A percentile compares a stretch with the other conserved stretches of the same genome.
Evolutionary conservation across 2,888 invertebrate species (phyloP).

Genomic region (Dendrolimus houi): DNA sequence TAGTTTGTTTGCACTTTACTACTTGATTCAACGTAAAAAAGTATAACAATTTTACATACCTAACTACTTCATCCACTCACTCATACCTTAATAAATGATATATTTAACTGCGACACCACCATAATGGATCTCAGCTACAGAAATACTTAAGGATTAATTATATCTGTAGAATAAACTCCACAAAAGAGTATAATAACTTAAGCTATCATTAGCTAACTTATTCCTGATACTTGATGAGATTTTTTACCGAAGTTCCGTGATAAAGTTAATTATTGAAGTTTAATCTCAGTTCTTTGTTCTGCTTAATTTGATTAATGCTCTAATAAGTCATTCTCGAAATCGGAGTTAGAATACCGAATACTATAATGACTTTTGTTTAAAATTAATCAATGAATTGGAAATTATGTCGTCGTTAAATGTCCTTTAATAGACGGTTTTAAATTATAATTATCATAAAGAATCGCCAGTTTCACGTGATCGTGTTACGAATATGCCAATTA

Average conservation of each 20-base stretch:
- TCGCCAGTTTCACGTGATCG: no score
- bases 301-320: neutral
- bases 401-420: neutral
- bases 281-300: slow-evolving; percentile 1
- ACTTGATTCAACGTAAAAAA: no score
- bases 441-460: no score
- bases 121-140: no score
- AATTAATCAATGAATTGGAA: neutral
- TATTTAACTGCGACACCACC: no score
- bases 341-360: neutral
- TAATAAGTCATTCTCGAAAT: neutral
- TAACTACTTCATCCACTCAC: no score
- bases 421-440: no score
- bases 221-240: neutral
- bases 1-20: no score
- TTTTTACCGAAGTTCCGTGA: neutral
- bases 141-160: no score
- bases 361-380: neutral
- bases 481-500: no score
- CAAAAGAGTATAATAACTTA: neutral
- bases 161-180: neutral
- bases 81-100: no score
- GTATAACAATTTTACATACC: no score
- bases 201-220: neutral
- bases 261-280: slow-evolving; percentile 4